Evolutionary conservation across 2,888 invertebrate genomes (phyloP), one percentile per base, ranked within the genome.

Genomic region (Sceliomorpha sp.): DNA sequence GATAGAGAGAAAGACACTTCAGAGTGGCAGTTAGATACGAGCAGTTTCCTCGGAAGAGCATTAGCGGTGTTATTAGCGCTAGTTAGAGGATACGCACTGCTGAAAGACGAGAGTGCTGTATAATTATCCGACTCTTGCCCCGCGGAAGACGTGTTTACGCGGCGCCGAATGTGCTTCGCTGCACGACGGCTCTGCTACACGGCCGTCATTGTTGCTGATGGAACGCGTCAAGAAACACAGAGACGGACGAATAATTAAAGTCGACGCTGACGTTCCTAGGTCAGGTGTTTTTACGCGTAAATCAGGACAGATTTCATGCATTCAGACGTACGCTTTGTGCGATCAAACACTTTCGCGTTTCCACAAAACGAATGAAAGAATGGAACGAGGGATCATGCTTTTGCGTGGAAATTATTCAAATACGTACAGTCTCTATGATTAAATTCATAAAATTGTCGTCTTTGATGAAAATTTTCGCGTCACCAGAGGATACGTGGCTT

Each of bases 31-130:
- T 79, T 79, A 79, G 76, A 76, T 78, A 75, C 71, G 75, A 77
- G 76, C 63, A 78, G 80, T 80, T 84, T 83, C 79, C 77, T 78
- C 75, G 79, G 76, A 79, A 78, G 78, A 78, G 74, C 84, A 85
- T 84, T 84, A 84, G 82, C 79, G 78, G 77, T 75, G 77, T 81
- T 84, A 84, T 84, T 83, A 82, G 81, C 79, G 77, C 78, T 82
- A 79, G 83, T 83, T 84, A 81, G 83, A 79, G 74, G 79, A 75
- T 79, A 76, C 78, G 73, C 71, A 72, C 76, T 75, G 74, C 67
- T 75, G 81, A 83, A 75, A 81, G 80, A 83, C 73, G 79, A 77
- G 81, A 75, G 76, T 69, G 72, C 76, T 76, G 75, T 82, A 77
- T 82, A 82, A 82, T 82, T 82, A 83, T 81, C 75, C 72, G 68